Conservation (phyloP, 92 coral and sea anemone genomes). For the Parazoanthus swiftii region DNA sequence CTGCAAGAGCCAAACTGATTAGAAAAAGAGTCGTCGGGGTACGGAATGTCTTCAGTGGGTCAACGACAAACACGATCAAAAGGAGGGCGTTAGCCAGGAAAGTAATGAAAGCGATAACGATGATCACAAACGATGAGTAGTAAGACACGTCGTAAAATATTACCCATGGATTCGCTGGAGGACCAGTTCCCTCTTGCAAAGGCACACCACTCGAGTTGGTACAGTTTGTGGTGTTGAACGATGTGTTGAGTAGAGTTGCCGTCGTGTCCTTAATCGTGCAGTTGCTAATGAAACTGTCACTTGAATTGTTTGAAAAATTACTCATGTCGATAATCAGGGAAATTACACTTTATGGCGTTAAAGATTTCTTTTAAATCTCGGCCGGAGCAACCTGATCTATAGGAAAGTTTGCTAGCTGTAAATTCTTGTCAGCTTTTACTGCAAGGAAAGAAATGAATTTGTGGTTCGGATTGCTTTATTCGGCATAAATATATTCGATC, state of each 20-base stretch:
- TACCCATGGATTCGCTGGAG: not conserved
- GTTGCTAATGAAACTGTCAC: not conserved
- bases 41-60: conserved; percentile 42
- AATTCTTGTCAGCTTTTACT: too few relatives aligned
- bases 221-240: not conserved
- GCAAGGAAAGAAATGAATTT: not conserved
- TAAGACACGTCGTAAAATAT: conserved; percentile 28
- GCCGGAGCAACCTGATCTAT: not conserved
- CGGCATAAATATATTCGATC: not conserved
- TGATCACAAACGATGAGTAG: conserved; percentile 38
- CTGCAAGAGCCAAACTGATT: conserved; percentile 39
- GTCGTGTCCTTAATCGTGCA: not conserved
- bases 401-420: not conserved
- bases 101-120: conserved; percentile 32
- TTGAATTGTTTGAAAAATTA: not conserved
- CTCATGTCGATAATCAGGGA: not conserved
- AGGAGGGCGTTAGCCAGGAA: conserved; percentile 38
- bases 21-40: conserved; percentile 44
- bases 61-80: conserved; percentile 40
- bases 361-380: not conserved
- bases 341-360: not conserved
- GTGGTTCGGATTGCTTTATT: not conserved
- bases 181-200: not conserved
- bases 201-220: not conserved
- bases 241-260: not conserved